Percentiles rank a stretch among this genome's conserved stretches.
phyloP scores from a whole-genome alignment of 2,888 invertebrate genomes.

The Melieria omissa region DNA sequence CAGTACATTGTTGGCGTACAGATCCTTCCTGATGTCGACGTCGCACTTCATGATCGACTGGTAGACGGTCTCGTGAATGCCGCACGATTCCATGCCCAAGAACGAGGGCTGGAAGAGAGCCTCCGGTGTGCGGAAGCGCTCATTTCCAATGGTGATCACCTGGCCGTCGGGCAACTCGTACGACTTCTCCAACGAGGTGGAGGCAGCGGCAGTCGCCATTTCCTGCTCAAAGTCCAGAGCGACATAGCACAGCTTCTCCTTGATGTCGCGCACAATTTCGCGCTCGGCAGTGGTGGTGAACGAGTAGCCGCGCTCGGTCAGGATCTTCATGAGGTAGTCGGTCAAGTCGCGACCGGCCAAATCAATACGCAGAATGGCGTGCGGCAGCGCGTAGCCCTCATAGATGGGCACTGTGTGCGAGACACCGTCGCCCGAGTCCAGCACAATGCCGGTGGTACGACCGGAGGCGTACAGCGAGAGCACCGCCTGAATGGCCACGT shows the following conservation, averaged over 20 bases:
- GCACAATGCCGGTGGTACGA: slow-evolving; percentile 96
- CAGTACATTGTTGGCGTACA: slow-evolving; percentile 92
- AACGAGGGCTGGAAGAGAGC: slow-evolving; percentile 94
- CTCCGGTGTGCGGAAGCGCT: slow-evolving; percentile 94
- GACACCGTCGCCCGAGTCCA: slow-evolving; percentile 96
- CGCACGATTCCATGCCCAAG: slow-evolving; percentile 85
- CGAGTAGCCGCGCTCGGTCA: slow-evolving; percentile 90
- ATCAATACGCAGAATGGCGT: slow-evolving; percentile 92
- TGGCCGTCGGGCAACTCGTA: slow-evolving; percentile 95
- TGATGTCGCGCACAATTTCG: slow-evolving; percentile 95
- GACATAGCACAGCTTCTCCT: slow-evolving; percentile 93
- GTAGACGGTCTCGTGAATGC: slow-evolving; percentile 94
- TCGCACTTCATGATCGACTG: slow-evolving; percentile 98
- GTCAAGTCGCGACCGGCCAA: slow-evolving; percentile 93
- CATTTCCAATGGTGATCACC: slow-evolving; percentile 93
- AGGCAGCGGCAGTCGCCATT: slow-evolving; percentile 93
- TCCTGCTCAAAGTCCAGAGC: slow-evolving; percentile 93
- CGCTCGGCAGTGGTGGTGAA: slow-evolving; percentile 93
- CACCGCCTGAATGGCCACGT: slow-evolving; percentile 94
- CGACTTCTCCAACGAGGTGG: slow-evolving; percentile 92
- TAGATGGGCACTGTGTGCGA: slow-evolving; percentile 96
- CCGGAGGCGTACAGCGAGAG: slow-evolving; percentile 94
- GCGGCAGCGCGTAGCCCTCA: slow-evolving; percentile 92
- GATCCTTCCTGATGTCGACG: slow-evolving; percentile 92
- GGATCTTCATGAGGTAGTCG: slow-evolving; percentile 94